Evolutionary conservation across 1,140 invertebrate genomes (phyloP).

Genomic region (Procambarus virginalis): DNA sequence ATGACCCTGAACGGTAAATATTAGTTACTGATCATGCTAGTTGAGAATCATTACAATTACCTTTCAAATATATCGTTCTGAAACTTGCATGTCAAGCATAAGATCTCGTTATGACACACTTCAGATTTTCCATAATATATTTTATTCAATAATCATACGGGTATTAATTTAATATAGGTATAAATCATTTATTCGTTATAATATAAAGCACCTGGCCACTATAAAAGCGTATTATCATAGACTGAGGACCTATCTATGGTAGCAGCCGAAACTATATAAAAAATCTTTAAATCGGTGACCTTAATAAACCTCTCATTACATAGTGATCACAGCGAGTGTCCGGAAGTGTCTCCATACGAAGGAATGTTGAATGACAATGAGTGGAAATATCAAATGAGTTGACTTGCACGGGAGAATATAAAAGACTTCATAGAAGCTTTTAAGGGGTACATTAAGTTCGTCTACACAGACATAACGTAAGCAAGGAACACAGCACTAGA

Average conservation of each 20-base stretch:
- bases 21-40: too few relatives aligned
- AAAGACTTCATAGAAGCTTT: constrained; percentile 3
- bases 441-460: neutral
- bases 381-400: neutral
- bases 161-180: too few relatives aligned
- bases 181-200: neutral
- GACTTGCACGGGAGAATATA: constrained; percentile 4
- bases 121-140: too few relatives aligned
- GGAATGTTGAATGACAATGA: neutral
- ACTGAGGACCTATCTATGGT: neutral
- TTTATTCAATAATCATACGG: too few relatives aligned
- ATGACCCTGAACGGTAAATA: too few relatives aligned
- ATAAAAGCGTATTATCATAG: too few relatives aligned
- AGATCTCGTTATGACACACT: too few relatives aligned
- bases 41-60: neutral
- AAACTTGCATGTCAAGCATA: neutral
- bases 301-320: neutral
- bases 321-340: constrained; percentile 2
- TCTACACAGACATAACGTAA: neutral
- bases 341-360: neutral
- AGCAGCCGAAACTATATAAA: neutral
- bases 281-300: neutral
- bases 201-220: neutral
- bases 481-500: neutral
- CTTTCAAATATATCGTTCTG: neutral